These are phyloP conservation scores for Platyscapa corneri DNA, from an alignment of 1,140 invertebrate genomes.

Conservation along the genomic window DNA sequence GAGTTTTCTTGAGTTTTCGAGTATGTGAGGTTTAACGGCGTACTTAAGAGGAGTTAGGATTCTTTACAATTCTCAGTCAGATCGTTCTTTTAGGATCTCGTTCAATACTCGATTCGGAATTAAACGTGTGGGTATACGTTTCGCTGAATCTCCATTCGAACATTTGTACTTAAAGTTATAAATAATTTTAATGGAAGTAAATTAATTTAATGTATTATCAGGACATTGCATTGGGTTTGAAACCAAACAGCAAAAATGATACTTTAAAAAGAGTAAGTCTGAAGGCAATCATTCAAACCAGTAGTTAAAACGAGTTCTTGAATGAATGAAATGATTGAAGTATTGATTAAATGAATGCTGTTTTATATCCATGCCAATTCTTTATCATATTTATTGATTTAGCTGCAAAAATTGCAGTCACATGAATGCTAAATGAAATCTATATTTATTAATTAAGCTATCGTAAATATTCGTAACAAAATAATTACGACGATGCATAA, in stretches of 20 bases:
- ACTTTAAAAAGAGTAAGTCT: neutral
- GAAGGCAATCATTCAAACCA: neutral
- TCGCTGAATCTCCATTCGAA: neutral
- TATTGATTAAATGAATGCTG: slow-evolving; percentile 3
- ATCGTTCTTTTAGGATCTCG: too few species aligned
- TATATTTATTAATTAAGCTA: neutral
- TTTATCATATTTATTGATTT: slow-evolving; percentile 6
- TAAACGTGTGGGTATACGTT: neutral
- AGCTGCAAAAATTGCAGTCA: neutral
- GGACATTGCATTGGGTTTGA: neutral
- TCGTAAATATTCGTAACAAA: neutral
- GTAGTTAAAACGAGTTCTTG: neutral
- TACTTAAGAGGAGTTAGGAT: neutral
- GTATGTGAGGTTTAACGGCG: neutral
- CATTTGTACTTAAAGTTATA: neutral
- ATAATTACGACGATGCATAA: neutral
- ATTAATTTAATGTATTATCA: neutral
- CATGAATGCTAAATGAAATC: neutral
- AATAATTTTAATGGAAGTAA: too few species aligned
- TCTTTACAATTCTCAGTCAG: neutral
- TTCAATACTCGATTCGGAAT: too few species aligned
- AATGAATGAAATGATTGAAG: neutral
- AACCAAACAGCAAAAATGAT: neutral
- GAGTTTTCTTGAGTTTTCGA: neutral
- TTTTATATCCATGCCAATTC: neutral